Base-by-base conservation (phyloP, 1,140 invertebrate genomes). In the Condylostylus longicornis region DNA sequence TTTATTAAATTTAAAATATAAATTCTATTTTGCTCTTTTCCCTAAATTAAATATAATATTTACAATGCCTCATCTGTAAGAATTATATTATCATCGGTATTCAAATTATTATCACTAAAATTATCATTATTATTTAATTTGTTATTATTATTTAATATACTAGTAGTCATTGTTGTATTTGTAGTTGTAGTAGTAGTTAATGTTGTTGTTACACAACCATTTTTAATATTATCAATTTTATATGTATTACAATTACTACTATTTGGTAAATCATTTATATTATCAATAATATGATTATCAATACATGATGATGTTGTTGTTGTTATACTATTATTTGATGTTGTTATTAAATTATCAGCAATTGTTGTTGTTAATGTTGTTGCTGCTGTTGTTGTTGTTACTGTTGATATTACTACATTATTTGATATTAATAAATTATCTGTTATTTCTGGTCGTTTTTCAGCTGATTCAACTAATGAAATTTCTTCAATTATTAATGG, bases 361-460 rank as follows among this genome's bases (percentile, higher is more conserved):
- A 25, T 40, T 25, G 22, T 25, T 27, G 37, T n/a, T 27, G 32
- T 17, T 19, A 19, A 15, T 37, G 37, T 25, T 14, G 21, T 19
- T 33, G 17, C 6, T 35, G 18, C 18, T 14, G 18, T 33, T 12
- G 25, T 33, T 3, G 23, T 25, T 21, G 36, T 37, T 36, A 18
- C 17, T 32, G 23, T 25, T 25, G 30, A n/a, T 8, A 13, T 22
- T 8, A 13, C 49, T 37, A 49, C 51, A 23, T 42, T 43, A 32
- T 51, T 54, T 43, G 51, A 51, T 28, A 38, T 50, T 51, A 54
- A 49, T 44, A 47, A 28, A 45, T 46, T 19, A 46, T 38, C 35
- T 42, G 29, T 7, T 17, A 27, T 27, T 9, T 37, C 28, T 29
- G 23, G 35, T 12, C 18, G 21, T 27, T 32, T 27, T 17, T 10